Base-by-base conservation (phyloP, 2,113 vertebrate species). In the Tapirus terrestris region DNA sequence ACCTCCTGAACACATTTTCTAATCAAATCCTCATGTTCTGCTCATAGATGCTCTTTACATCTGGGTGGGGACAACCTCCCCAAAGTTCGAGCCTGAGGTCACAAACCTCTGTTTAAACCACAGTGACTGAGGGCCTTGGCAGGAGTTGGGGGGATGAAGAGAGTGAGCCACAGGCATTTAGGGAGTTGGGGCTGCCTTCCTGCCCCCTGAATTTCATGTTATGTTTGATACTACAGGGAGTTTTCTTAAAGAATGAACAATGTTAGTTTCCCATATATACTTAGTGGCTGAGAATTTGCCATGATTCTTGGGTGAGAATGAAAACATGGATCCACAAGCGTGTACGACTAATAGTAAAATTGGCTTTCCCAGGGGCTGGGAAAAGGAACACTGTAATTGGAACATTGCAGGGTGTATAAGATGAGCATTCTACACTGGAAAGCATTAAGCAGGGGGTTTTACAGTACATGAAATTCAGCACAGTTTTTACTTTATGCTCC, bases 11-110 rank as follows among this genome's bases (percentile, higher is more conserved):
- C 75, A 94, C 81, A 87, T 85, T 97, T 96, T 84, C 90, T 98
- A 98, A 98, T 98, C 96, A 98, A 97, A 98, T 97, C 97, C 96
- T 93, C 87, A 96, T 96, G 97, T 94, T 95, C 94, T 92, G 6
- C 43, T 97, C 86, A 94, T 88, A 96, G 95, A 97, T 87, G 80
- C 77, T 91, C 90, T 97, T 96, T 96, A 93, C 92, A 93, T 96
- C 80, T 97, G 97, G 97, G 97, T 98, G 95, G 92, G 95, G 95
- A 97, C 94, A 90, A 91, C 87, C 92, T 98, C 96, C 92, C 94
- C 95, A 83, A 97, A 96, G 95, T 97, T 98, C 96, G 97, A 96
- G 80, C 89, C 48, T 97, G 96, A 98, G 92, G 97, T 97, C 93
- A 94, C 90, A 97, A 82, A 86, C 92, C 97, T 94, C 91, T 94